A percentile compares a stretch with the other conserved stretches of the same genome.
Evolutionary conservation across 2,888 invertebrate species (phyloP).

Genomic region (Mystacides longicornis): DNA sequence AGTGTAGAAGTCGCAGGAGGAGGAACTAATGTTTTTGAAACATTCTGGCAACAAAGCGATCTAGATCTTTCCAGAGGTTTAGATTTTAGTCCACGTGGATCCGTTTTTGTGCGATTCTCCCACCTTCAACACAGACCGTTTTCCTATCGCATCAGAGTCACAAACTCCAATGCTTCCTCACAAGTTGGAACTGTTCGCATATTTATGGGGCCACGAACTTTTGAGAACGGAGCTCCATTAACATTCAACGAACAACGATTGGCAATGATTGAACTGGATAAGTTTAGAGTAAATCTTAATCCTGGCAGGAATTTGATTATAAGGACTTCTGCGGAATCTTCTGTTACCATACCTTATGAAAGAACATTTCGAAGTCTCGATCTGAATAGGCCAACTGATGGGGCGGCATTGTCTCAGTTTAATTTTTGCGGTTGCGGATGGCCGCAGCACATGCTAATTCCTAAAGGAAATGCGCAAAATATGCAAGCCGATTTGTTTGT

Average conservation of each 20-base stretch:
- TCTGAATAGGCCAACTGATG: slow-evolving; percentile 48
- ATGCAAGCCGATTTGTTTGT: slow-evolving; percentile 32
- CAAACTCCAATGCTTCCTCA: slow-evolving; percentile 13
- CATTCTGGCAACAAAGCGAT: slow-evolving; percentile 32
- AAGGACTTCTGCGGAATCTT: slow-evolving; percentile 61
- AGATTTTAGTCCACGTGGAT: slow-evolving; percentile 30
- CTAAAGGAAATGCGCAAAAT: slow-evolving; percentile 32
- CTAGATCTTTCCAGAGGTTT: slow-evolving; percentile 34
- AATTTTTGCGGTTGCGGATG: slow-evolving; percentile 36
- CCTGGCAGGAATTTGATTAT: slow-evolving; percentile 61
- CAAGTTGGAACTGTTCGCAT: slow-evolving; percentile 31
- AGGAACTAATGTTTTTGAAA: slow-evolving; percentile 24
- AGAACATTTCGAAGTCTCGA: slow-evolving; percentile 69
- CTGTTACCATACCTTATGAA: slow-evolving; percentile 77
- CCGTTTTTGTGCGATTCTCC: slow-evolving; percentile 28
- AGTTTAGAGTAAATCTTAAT: slow-evolving; percentile 36
- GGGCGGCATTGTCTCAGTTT: slow-evolving; percentile 39
- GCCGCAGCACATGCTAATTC: slow-evolving; percentile 35
- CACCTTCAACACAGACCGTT: slow-evolving; percentile 31
- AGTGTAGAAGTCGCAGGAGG: slow-evolving; percentile 18
- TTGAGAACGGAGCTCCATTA: slow-evolving; percentile 27
- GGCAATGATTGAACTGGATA: slow-evolving; percentile 33
- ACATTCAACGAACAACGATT: slow-evolving; percentile 30
- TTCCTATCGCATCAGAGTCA: slow-evolving; percentile 27
- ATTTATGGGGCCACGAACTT: slow-evolving; percentile 32